Percentiles rank a stretch among this genome's conserved stretches.
These are phyloP conservation scores for Bombylius discolor DNA, from an alignment of 2,888 invertebrate species.

Conservation along the genomic window DNA sequence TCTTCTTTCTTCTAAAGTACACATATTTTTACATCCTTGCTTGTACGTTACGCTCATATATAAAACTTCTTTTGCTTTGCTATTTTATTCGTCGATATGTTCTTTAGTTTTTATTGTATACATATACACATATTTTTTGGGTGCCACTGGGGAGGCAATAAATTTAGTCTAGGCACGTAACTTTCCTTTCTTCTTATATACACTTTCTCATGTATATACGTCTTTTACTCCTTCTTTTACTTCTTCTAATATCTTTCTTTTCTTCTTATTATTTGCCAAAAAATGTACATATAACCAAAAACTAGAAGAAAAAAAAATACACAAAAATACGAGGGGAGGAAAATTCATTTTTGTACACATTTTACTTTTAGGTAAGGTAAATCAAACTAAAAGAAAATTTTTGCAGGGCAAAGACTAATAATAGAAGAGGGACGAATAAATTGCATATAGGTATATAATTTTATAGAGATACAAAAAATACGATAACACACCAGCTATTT, in stretches of 20 bases:
- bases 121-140: background rate
- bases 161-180: constrained; percentile 35
- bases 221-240: background rate
- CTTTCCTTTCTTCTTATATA: constrained; percentile 12
- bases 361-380: background rate
- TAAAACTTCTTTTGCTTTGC: no score
- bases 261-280: background rate
- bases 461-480: no score
- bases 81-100: no score
- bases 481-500: no score
- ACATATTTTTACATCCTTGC: no score
- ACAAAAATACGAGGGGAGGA: background rate
- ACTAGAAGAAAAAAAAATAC: background rate
- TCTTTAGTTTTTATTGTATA: no score
- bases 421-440: no score
- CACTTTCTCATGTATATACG: background rate
- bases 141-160: constrained; percentile 22
- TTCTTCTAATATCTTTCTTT: background rate
- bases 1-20: background rate
- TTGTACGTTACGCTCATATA: no score
- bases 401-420: no score
- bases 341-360: background rate
- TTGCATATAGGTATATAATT: no score
- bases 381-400: no score
- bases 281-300: background rate